phyloP scores from a whole-genome alignment of 1,140 invertebrate species.

The Hylaeus anthracinus region DNA sequence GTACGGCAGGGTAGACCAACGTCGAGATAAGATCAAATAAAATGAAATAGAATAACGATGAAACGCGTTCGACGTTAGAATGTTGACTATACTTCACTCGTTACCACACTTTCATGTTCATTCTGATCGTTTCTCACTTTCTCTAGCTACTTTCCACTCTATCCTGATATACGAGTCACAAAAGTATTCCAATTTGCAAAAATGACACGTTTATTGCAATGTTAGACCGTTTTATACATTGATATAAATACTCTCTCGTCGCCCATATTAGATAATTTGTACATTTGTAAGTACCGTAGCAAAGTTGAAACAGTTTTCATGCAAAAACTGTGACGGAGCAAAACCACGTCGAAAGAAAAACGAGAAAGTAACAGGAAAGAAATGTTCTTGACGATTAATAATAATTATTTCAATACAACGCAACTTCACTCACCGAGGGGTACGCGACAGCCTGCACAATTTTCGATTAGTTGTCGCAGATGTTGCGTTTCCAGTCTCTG shows the following conservation, averaged over 20 bases:
- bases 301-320: no score
- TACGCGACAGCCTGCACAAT: conserved; percentile 87
- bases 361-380: conserved; percentile 2
- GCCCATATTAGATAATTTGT: background rate
- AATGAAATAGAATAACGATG: no score
- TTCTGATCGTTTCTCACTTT: no score
- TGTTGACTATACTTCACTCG: no score
- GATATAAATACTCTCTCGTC: background rate
- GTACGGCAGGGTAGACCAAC: no score
- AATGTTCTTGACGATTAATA: conserved; percentile 23
- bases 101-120: no score
- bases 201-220: conserved; percentile 56
- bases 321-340: no score
- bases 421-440: conserved; percentile 69
- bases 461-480: conserved; percentile 87
- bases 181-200: conserved; percentile 48
- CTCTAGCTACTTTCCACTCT: no score
- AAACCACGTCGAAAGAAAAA: no score
- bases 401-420: conserved; percentile 7
- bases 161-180: conserved; percentile 27
- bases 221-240: conserved; percentile 48
- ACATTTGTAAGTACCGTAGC: background rate
- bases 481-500: conserved; percentile 88
- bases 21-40: no score
- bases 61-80: no score